These are phyloP conservation scores for Leptinotarsa peninsularis DNA, from an alignment of 2,888 invertebrate genomes.

Conservation along the genomic window DNA sequence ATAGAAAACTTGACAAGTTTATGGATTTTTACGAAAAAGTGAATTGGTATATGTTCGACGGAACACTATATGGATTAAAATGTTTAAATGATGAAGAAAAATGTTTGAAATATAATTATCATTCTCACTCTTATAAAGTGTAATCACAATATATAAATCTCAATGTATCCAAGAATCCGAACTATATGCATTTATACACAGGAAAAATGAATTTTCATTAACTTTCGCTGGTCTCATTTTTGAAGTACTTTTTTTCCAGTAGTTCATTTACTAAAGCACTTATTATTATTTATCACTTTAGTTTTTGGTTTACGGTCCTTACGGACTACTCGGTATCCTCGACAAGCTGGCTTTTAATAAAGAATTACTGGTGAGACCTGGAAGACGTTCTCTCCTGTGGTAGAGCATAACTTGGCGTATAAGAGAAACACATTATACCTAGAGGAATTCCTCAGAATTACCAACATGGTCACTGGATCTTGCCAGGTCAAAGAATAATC, in stretches of 20 bases:
- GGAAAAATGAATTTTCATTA: not conserved
- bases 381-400: slow-evolving; percentile 52
- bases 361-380: slow-evolving; percentile 44
- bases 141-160: no score
- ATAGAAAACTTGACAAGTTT: no score
- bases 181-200: no score
- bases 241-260: not conserved
- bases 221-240: not conserved
- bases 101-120: no score
- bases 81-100: no score
- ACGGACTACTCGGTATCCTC: slow-evolving; percentile 18
- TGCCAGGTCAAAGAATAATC: slow-evolving; percentile 63
- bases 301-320: slow-evolving; percentile 31
- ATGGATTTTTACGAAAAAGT: no score
- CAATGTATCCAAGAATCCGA: no score
- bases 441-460: slow-evolving; percentile 58
- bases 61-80: no score
- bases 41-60: no score
- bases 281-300: slow-evolving; percentile 38
- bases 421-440: slow-evolving; percentile 65
- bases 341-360: slow-evolving; percentile 42
- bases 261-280: slow-evolving; percentile 23
- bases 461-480: slow-evolving; percentile 63
- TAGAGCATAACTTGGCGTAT: slow-evolving; percentile 59
- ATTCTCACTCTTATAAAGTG: no score